Evolutionary conservation across 2,888 invertebrate genomes (phyloP).

Genomic region (Rotaria socialis): DNA sequence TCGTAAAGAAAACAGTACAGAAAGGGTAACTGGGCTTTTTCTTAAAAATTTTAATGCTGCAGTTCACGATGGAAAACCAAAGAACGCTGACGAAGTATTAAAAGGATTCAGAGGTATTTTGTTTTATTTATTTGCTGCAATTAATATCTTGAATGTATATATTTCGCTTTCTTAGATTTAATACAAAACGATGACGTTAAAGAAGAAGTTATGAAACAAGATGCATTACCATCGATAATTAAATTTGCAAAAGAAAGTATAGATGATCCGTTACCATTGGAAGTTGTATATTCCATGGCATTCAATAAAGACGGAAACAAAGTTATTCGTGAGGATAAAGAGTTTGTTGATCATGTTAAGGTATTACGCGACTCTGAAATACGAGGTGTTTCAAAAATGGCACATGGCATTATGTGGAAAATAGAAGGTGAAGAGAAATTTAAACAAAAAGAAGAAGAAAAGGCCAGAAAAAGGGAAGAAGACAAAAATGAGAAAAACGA

Average conservation of each 20-base stretch:
- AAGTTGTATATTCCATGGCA: background rate
- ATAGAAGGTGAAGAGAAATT: background rate
- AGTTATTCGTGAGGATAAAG: background rate
- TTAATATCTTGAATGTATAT: background rate
- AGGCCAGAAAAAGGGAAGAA: background rate
- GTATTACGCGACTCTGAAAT: background rate
- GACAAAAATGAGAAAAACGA: background rate
- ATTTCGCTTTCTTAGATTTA: background rate
- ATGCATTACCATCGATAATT: background rate
- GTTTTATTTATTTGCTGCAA: background rate
- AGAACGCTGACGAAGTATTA: background rate
- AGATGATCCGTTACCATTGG: background rate
- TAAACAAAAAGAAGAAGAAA: background rate
- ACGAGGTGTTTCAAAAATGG: background rate
- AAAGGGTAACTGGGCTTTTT: background rate
- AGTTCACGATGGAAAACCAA: background rate
- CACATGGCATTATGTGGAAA: conserved; percentile 24
- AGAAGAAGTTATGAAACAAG: conserved; percentile 11
- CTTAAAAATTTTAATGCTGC: background rate
- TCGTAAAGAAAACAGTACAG: background rate
- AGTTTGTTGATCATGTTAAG: background rate
- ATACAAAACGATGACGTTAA: background rate
- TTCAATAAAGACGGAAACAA: background rate
- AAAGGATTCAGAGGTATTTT: background rate
- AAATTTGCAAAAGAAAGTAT: background rate